Evolutionary conservation across 1,140 invertebrate genomes (phyloP), one percentile per base, ranked within the genome.

Genomic region (Drosophila mojavensis): DNA sequence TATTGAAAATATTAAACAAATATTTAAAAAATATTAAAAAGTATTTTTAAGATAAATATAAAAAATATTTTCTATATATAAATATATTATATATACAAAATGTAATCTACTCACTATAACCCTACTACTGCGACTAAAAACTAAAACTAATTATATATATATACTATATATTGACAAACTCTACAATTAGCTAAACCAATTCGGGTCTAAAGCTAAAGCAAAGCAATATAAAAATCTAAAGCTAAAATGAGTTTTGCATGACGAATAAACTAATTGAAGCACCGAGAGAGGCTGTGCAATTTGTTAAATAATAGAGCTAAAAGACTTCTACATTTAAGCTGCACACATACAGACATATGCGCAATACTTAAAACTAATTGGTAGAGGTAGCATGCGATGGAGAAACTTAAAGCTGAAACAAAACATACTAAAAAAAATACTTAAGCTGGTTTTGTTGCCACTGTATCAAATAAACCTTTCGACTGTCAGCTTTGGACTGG

Each of bases 241-340:
- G 26, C 26, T 68, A 15, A 69, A 69, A 24, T 15, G 28, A 36
- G 2, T 39, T 39, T 55, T 28, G 67, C 60, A 45, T 56, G 67
- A 64, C 51, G 54, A 43, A 17, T 11, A 15, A 17, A 11, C 11
- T n/a, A 36, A 50, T 39, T 39, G 36, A 39, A 39, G 13, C 11
- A 47, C 50, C 15, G n/a, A 2, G 33, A 59, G 17, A 33, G 6
- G 33, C 33, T 30, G 54, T 59, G 64, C 45, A 67, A 51, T 50
- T 50, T 39, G 28, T 36, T 17, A 41, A 59, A 41, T 26, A 41
- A 51, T 41, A 41, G 2, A 26, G 33, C 60, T 33, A 36, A 33
- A 51, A 28, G 13, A 24, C 20, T 24, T 24, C 20, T 24, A 24
- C 17, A 17, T 17, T 1, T 17, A 17, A 17, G 17, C 1, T 17